Percentiles rank a stretch among this genome's conserved stretches.
Evolutionary conservation across 1,140 invertebrate species (phyloP).

Genomic region (Lordiphosa mommai): DNA sequence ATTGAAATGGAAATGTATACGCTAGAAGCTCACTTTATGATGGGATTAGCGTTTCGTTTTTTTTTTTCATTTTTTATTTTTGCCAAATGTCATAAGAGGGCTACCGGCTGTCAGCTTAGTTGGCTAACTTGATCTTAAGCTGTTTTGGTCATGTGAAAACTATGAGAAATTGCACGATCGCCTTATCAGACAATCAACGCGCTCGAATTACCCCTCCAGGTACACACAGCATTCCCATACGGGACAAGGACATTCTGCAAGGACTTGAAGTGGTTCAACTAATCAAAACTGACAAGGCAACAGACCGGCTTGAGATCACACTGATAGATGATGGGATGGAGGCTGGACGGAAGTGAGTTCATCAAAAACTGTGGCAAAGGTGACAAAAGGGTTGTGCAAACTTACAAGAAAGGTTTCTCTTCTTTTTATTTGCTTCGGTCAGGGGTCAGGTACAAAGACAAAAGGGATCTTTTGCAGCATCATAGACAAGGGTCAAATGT

Average conservation of each 20-base stretch:
- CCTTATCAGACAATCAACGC: conserved; percentile 54
- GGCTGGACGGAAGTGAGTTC: conserved; percentile 65
- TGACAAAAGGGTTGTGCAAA: conserved; percentile 66
- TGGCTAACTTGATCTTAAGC: conserved; percentile 76
- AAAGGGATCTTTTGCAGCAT: conserved; percentile 21
- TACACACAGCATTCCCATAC: conserved; percentile 48
- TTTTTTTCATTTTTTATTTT: conserved; percentile 8
- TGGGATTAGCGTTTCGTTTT: conserved; percentile 53
- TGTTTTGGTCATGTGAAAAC: conserved; percentile 77
- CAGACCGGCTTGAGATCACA: conserved; percentile 64
- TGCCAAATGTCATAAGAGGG: conserved; percentile 54
- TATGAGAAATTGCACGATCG: conserved; percentile 63
- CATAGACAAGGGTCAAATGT: conserved; percentile 52
- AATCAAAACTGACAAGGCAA: conserved; percentile 73
- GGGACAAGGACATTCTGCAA: conserved; percentile 31
- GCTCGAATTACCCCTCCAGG: conserved; percentile 44
- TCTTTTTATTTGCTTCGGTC: background rate
- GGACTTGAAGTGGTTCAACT: conserved; percentile 68
- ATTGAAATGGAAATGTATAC: conserved; percentile 47
- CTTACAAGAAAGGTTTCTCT: conserved; percentile 36
- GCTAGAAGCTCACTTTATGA: conserved; percentile 48
- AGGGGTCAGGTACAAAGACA: conserved; percentile 65
- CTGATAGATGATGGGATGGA: conserved; percentile 14
- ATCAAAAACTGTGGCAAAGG: conserved; percentile 57
- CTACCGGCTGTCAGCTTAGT: conserved; percentile 72